Evolutionary conservation across 1,140 invertebrate species (phyloP).

Genomic region (Orchesella cincta): DNA sequence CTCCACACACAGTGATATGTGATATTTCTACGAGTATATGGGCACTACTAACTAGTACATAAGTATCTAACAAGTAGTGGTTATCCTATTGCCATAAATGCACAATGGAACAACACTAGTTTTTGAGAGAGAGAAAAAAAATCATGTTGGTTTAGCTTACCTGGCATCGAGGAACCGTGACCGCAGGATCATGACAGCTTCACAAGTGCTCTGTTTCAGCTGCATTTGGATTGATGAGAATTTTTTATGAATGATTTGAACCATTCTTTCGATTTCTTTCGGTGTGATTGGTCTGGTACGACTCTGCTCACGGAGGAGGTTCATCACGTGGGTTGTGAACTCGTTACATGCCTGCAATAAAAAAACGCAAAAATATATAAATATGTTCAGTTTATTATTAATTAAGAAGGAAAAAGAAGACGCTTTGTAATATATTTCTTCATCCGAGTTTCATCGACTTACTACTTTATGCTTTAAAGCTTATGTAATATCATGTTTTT

Average conservation of each 20-base stretch:
- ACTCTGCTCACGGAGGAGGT: conserved; percentile 94
- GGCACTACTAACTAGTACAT: background rate
- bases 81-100: too few species aligned
- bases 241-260: conserved; percentile 99
- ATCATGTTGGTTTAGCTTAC: conserved; percentile 57
- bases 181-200: conserved; percentile 99
- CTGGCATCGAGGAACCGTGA: conserved; percentile 91
- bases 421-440: too few species aligned
- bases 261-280: conserved; percentile 99
- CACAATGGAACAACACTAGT: background rate
- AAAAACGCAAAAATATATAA: too few species aligned
- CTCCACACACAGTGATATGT: background rate
- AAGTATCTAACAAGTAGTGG: background rate
- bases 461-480: too few species aligned
- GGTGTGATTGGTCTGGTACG: conserved; percentile 93
- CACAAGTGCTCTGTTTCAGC: conserved; percentile 98
- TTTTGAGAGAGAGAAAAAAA: conserved; percentile 26
- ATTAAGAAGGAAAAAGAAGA: too few species aligned
- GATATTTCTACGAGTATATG: background rate
- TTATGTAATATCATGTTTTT: too few species aligned
- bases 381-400: too few species aligned
- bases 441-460: too few species aligned
- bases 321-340: conserved; percentile 99
- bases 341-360: conserved; percentile 91
- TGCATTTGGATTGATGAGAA: conserved; percentile 99